Evolutionary conservation across 2,113 vertebrate genomes (phyloP).

Genomic region (Psilopogon haemacephalus): DNA sequence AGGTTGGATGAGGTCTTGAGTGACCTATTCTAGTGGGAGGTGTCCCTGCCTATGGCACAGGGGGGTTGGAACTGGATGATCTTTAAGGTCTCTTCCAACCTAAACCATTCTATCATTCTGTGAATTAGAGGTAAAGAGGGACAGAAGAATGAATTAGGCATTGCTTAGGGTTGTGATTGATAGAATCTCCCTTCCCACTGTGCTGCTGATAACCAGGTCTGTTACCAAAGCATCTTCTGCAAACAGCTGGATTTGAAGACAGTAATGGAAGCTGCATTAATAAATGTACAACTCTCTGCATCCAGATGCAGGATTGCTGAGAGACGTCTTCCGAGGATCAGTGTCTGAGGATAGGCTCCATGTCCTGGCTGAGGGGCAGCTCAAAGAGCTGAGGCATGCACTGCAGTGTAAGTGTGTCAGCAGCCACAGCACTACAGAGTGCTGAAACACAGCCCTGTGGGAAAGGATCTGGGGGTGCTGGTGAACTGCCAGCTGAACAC

Average conservation of each 20-base stretch:
- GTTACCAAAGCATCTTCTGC: neutral
- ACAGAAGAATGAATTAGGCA: neutral
- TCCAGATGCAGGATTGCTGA: constrained; percentile 84
- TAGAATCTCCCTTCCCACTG: neutral
- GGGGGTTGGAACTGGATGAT: no score
- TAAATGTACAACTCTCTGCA: constrained; percentile 13
- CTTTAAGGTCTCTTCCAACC: no score
- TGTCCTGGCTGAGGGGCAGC: constrained; percentile 80
- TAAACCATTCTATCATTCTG: no score
- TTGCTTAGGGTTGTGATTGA: neutral
- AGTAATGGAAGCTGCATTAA: neutral
- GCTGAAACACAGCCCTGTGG: no score
- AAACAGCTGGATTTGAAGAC: neutral
- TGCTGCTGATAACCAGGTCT: neutral
- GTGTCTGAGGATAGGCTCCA: constrained; percentile 81
- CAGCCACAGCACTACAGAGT: neutral
- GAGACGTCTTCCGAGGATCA: constrained; percentile 82
- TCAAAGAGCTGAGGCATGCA: constrained; percentile 81
- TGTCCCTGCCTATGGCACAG: no score
- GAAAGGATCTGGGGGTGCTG: no score
- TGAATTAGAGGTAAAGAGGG: neutral
- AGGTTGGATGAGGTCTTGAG: no score
- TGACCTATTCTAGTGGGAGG: no score
- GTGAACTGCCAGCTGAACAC: no score
- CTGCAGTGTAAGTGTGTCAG: constrained; percentile 83